phyloP scores from a whole-genome alignment of 2,113 vertebrate species.

The Megaceryle maxima region DNA sequence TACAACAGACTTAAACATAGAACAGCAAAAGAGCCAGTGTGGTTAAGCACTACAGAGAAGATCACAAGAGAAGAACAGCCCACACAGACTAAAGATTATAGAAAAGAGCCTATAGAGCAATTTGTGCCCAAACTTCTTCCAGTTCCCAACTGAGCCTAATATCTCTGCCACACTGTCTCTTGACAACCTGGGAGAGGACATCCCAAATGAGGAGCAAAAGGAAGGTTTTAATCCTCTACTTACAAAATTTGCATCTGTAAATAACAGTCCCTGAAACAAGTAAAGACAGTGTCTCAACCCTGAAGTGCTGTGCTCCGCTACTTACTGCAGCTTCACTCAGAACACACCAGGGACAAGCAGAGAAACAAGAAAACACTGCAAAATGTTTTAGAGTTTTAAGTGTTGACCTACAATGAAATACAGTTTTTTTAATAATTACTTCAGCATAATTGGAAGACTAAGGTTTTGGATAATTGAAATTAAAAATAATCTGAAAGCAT shows the following conservation, averaged over 20 bases:
- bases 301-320: not conserved
- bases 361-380: not conserved
- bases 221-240: not conserved
- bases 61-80: not conserved
- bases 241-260: not conserved
- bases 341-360: not conserved
- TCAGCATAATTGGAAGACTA: not conserved
- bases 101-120: not conserved
- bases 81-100: not conserved
- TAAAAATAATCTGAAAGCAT: not conserved
- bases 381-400: not conserved
- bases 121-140: not conserved
- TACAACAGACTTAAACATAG: not conserved
- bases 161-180: not conserved
- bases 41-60: not conserved
- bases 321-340: not conserved
- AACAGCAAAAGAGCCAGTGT: not conserved
- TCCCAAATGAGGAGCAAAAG: not conserved
- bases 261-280: not conserved
- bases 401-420: accelerated
- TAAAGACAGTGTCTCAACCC: not conserved
- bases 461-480: not conserved
- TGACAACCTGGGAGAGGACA: not conserved
- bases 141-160: not conserved
- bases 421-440: not conserved